Conservation (phyloP, 2,888 invertebrate genomes). For the Tanypteryx hageni region DNA sequence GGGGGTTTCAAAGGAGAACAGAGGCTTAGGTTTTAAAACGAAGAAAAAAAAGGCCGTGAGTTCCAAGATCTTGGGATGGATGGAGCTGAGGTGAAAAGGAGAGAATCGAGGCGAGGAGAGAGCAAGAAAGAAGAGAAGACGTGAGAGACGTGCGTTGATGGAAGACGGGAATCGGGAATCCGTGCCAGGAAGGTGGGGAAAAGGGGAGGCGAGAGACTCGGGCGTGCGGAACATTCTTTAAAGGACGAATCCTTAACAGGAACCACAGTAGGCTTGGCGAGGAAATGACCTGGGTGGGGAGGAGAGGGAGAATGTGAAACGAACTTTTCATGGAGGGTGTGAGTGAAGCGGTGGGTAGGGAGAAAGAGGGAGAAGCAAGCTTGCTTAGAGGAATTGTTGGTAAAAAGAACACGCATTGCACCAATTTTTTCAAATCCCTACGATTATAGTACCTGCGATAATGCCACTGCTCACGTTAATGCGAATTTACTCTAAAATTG, state of each 20-base stretch:
- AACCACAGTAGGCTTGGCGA: conserved; percentile 58
- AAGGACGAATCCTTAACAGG: conserved; percentile 48
- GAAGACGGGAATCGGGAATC: neutral
- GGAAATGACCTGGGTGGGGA: conserved; percentile 29
- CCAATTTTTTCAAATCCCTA: too few relatives aligned
- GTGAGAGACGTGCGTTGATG: neutral
- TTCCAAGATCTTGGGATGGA: too few relatives aligned
- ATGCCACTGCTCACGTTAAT: too few relatives aligned
- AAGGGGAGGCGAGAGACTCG: neutral
- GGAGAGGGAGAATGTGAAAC: neutral
- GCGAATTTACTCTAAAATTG: too few relatives aligned
- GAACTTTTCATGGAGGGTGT: neutral
- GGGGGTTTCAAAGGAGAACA: too few relatives aligned
- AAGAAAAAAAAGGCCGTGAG: too few relatives aligned
- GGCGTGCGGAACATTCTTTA: conserved; percentile 33
- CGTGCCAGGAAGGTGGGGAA: neutral
- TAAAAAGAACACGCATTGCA: too few relatives aligned
- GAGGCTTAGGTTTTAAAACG: too few relatives aligned
- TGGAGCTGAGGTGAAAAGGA: too few relatives aligned
- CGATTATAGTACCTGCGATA: too few relatives aligned
- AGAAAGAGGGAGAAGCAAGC: neutral
- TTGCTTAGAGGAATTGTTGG: too few relatives aligned
- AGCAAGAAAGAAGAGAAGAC: neutral
- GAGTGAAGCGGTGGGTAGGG: neutral
- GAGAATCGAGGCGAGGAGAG: too few relatives aligned